A percentile compares a stretch with the other conserved stretches of the same genome.
phyloP scores from a whole-genome alignment of 1,140 invertebrate genomes.

The Liolophura sinensis region DNA sequence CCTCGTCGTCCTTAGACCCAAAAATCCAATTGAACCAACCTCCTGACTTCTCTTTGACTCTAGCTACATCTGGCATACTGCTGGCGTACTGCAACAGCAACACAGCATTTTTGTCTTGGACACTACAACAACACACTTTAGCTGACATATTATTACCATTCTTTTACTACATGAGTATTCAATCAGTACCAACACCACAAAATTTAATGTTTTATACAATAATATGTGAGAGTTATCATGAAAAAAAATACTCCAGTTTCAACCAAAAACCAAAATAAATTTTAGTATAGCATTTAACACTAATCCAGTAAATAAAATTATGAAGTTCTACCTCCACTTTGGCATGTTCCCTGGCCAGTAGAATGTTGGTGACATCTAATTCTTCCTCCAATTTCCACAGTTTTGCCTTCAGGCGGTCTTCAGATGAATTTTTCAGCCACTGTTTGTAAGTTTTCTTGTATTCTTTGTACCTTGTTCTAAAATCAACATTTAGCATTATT shows the following conservation, averaged over 20 bases:
- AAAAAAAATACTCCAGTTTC: too few relatives aligned
- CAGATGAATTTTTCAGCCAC: slow-evolving; percentile 71
- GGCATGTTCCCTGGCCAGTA: slow-evolving; percentile 80
- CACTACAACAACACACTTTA: too few relatives aligned
- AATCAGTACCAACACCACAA: too few relatives aligned
- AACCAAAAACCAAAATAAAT: too few relatives aligned
- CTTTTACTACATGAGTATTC: too few relatives aligned
- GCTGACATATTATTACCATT: too few relatives aligned
- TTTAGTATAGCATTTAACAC: too few relatives aligned
- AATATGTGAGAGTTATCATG: too few relatives aligned
- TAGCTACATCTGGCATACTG: slow-evolving; percentile 62
- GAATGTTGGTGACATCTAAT: slow-evolving; percentile 74
- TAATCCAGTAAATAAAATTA: background rate
- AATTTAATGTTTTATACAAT: too few relatives aligned
- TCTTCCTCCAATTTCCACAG: slow-evolving; percentile 76
- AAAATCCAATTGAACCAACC: slow-evolving; percentile 44
- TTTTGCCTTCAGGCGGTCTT: slow-evolving; percentile 74
- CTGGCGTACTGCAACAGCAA: slow-evolving; percentile 59
- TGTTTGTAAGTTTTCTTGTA: slow-evolving; percentile 77
- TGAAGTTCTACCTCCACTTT: slow-evolving; percentile 67
- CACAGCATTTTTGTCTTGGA: background rate
- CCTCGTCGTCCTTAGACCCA: slow-evolving; percentile 30
- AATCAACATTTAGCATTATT: slow-evolving; percentile 8
- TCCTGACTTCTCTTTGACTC: slow-evolving; percentile 21
- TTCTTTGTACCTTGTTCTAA: slow-evolving; percentile 69